A percentile compares a stretch with the other conserved stretches of the same genome.
phyloP scores from a whole-genome alignment of 2,888 invertebrate species.

The Hybos culiciformis region DNA sequence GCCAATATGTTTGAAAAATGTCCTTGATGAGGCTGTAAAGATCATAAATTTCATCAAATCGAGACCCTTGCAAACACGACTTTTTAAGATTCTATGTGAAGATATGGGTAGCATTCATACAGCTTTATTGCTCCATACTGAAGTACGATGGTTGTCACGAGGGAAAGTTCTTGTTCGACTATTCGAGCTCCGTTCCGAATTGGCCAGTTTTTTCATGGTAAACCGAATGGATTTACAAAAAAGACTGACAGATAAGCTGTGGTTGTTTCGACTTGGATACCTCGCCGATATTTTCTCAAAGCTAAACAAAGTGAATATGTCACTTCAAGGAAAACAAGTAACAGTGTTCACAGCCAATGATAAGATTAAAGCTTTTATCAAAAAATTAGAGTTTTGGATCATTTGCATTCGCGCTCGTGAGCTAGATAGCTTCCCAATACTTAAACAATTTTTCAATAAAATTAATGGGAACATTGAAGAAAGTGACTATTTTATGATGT shows the following conservation, averaged over 20 bases:
- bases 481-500: background rate
- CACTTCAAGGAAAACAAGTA: too few relatives aligned
- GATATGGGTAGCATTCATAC: background rate
- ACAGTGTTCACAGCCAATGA: too few relatives aligned
- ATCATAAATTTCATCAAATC: conserved; percentile 2
- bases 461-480: conserved; percentile 1
- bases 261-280: too few relatives aligned
- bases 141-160: conserved; percentile 2
- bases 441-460: background rate
- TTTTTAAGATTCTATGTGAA: background rate
- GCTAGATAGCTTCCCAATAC: background rate
- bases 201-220: too few relatives aligned
- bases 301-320: too few relatives aligned
- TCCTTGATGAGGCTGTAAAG: background rate
- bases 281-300: too few relatives aligned
- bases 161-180: background rate
- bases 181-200: background rate
- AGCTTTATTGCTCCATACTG: conserved; percentile 1
- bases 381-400: too few relatives aligned
- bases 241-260: too few relatives aligned
- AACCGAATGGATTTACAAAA: too few relatives aligned
- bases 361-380: too few relatives aligned
- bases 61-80: background rate
- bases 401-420: conserved; percentile 1
- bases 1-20: background rate